Base-by-base conservation (phyloP, 2,888 invertebrate genomes). In the Elgonia sp. region DNA sequence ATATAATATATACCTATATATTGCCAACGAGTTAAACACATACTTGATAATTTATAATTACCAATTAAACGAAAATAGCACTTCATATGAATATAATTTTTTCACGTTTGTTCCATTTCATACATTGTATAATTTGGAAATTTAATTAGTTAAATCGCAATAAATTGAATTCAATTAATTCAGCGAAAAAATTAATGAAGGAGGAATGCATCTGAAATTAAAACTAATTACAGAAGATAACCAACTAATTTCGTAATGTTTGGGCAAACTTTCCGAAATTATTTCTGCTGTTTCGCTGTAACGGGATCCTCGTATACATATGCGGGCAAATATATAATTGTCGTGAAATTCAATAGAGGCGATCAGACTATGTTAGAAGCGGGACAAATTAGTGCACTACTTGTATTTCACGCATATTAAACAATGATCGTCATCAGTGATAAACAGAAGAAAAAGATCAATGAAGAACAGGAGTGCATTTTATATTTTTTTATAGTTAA, bases 251-350 rank as follows among this genome's bases (percentile, higher is more conserved):
- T 67, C 53, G 50, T 69, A 21, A 62, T 57, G 46, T 77, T 70
- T 84, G 84, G 42, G n/a, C 57, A 57, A 70, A 84, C 57, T 79
- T 77, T 72, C 65, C 20, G 63, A 42, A 73, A 75, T 75, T 57
- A 67, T 85, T 80, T 60, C 62, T 60, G 53, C 10, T 57, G 57
- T 37, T 79, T n/a, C 9, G 29, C 21, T 60, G 79, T 80, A 85
- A 85, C 53, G 20, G 21, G 73, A 85, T 85, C 73, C 62, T 46
- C 16, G 57, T 57, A 65, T 67, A 62, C 60, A 67, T 77, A 84
- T 84, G 84, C 84, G 84, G 84, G 79, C 42, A 79, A 84, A 79
- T 60, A 73, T 65, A 72, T 79, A 84, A 77, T 79, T 79, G 79
- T 73, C 72, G 60, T 84, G 77, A 79, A 84, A 84, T 79, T 73